Evolutionary conservation across 2,113 vertebrate genomes (phyloP).

Genomic region (Cyprinodon tularosa): DNA sequence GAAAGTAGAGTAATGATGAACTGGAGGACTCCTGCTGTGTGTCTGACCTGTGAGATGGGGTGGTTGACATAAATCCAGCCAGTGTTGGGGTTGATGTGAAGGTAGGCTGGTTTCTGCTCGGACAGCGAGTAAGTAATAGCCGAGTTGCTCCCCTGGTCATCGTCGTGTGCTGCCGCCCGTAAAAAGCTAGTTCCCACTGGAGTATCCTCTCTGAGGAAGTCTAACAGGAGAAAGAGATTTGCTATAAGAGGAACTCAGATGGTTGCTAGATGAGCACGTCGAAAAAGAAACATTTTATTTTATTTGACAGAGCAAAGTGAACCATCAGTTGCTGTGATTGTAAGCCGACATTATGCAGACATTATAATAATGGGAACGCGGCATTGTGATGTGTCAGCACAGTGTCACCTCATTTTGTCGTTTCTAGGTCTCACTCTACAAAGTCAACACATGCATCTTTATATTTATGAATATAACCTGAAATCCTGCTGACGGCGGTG

Average conservation of each 20-base stretch:
- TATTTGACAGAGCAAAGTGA: conserved; percentile 4
- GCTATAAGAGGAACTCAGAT: background rate
- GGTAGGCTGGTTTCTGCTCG: conserved; percentile 81
- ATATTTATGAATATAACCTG: conserved; percentile 50
- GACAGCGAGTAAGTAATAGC: conserved; percentile 85
- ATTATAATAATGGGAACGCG: conserved; percentile 41
- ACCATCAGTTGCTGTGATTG: conserved; percentile 36
- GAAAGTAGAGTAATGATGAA: background rate
- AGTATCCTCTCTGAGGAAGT: conserved; percentile 88
- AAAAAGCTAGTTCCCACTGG: conserved; percentile 88
- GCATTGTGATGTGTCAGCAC: conserved; percentile 42
- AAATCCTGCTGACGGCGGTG: conserved; percentile 60
- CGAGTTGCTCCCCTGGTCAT: conserved; percentile 89
- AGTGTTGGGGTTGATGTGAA: conserved; percentile 87
- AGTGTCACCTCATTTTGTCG: conserved; percentile 54
- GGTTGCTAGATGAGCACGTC: background rate
- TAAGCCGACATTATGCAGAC: conserved; percentile 63
- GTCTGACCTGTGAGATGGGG: conserved; percentile 83
- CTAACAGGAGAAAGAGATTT: conserved; percentile 60
- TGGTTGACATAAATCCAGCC: conserved; percentile 89
- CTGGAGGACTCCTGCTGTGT: background rate
- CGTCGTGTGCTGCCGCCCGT: conserved; percentile 85
- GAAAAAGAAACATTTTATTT: background rate
- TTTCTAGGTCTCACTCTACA: conserved; percentile 52
- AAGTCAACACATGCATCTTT: conserved; percentile 53